Evolutionary conservation across 1,140 invertebrate species (phyloP).

Genomic region (Condylostylus longicornis): DNA sequence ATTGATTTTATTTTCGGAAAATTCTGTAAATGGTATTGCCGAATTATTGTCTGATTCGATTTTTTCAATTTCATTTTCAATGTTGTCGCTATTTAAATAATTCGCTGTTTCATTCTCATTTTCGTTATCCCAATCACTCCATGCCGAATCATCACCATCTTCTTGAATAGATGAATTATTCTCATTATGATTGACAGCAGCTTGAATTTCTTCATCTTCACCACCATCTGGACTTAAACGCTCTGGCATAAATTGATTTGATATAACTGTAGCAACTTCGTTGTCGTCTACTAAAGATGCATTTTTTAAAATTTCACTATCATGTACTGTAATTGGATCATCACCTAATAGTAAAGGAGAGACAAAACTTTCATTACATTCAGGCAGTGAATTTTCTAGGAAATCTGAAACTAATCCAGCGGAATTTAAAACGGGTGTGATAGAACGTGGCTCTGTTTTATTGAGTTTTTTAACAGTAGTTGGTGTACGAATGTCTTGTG

Average conservation of each 20-base stretch:
- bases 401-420: conserved; percentile 16
- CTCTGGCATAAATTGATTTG: conserved; percentile 43
- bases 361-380: conserved; percentile 9
- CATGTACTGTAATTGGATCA: conserved; percentile 4
- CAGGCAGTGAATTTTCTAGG: conserved; percentile 18
- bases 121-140: conserved; percentile 11
- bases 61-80: too few species aligned
- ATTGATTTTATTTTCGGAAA: conserved; percentile 14
- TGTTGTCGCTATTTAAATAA: too few species aligned
- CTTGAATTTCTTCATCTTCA: conserved; percentile 46
- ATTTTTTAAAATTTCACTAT: conserved; percentile 16
- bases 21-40: conserved; percentile 7
- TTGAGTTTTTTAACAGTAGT: conserved; percentile 10
- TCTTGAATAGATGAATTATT: conserved; percentile 17
- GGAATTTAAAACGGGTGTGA: conserved; percentile 23
- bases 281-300: conserved; percentile 17
- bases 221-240: conserved; percentile 66
- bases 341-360: conserved; percentile 7
- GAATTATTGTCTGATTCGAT: too few species aligned
- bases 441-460: conserved; percentile 25
- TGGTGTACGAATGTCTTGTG: conserved; percentile 30
- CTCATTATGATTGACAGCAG: conserved; percentile 29
- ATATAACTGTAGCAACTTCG: conserved; percentile 16
- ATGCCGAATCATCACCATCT: conserved; percentile 14
- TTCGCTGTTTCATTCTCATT: too few species aligned